A percentile compares a stretch with the other conserved stretches of the same genome.
phyloP scores from a whole-genome alignment of 2,888 invertebrate species.

The Polydrusus pterygomalis region DNA sequence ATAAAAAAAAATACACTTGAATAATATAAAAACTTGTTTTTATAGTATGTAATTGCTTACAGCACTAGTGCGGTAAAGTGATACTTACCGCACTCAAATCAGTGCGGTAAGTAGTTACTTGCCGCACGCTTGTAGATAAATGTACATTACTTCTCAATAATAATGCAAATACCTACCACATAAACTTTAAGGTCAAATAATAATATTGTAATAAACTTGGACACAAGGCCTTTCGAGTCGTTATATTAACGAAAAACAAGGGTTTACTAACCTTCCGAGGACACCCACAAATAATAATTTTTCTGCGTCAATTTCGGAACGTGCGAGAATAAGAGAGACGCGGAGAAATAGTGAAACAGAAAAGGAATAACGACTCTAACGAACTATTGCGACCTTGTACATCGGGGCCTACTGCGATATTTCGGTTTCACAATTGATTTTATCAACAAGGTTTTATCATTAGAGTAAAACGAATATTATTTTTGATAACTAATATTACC shows the following conservation, averaged over 20 bases:
- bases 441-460: conserved; percentile 7
- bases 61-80: too few relatives aligned
- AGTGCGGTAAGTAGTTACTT: too few relatives aligned
- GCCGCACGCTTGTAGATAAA: too few relatives aligned
- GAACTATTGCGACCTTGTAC: conserved; percentile 31
- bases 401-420: conserved; percentile 27
- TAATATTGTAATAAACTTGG: not conserved
- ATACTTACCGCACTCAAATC: too few relatives aligned
- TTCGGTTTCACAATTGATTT: conserved; percentile 19
- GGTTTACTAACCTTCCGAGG: conserved; percentile 38
- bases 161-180: not conserved
- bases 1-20: too few relatives aligned
- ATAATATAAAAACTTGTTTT: too few relatives aligned
- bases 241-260: conserved; percentile 22
- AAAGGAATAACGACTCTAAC: conserved; percentile 16
- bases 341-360: conserved; percentile 3
- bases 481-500: not conserved
- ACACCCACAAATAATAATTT: conserved; percentile 13
- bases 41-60: too few relatives aligned
- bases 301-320: conserved; percentile 13
- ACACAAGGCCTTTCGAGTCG: conserved; percentile 6
- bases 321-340: conserved; percentile 13
- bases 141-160: too few relatives aligned
- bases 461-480: not conserved
- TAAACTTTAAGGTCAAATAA: conserved; percentile 6